A percentile compares a stretch with the other conserved stretches of the same genome.
Conservation (phyloP, 2,113 vertebrate genomes). For the Gadus chalcogrammus region DNA sequence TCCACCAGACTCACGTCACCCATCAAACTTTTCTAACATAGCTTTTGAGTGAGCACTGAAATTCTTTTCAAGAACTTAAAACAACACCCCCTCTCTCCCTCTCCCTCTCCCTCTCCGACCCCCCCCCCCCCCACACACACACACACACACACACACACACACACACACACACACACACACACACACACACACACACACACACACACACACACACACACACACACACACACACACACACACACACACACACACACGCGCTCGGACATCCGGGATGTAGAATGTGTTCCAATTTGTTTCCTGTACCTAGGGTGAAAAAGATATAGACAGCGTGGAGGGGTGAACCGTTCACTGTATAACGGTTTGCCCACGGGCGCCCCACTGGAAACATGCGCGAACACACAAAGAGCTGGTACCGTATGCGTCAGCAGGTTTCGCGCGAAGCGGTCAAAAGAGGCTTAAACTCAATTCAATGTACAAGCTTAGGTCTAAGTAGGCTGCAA, state of each 20-base stretch:
- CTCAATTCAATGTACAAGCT: slow-evolving; percentile 76
- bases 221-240: too few species aligned
- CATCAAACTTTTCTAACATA: too few species aligned
- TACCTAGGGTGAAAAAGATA: not conserved
- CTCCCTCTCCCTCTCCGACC: not conserved
- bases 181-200: not conserved
- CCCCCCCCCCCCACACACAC: not conserved
- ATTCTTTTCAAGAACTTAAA: not conserved
- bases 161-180: too few species aligned
- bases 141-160: too few species aligned
- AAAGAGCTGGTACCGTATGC: slow-evolving; percentile 65
- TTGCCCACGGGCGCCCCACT: too few species aligned
- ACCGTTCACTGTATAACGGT: not conserved
- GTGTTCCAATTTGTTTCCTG: slow-evolving; percentile 16
- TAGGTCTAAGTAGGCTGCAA: slow-evolving; percentile 62
- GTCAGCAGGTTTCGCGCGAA: slow-evolving; percentile 74
- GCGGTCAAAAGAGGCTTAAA: slow-evolving; percentile 72
- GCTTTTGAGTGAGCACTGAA: not conserved
- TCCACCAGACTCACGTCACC: not conserved
- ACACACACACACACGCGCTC: too few species aligned
- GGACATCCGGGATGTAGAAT: not conserved
- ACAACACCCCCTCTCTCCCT: not conserved
- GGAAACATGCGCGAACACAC: slow-evolving; percentile 42
- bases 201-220: not conserved
- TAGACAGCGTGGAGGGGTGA: not conserved